phyloP scores from a whole-genome alignment of 2,113 vertebrate species.

The Neogobius melanostomus region DNA sequence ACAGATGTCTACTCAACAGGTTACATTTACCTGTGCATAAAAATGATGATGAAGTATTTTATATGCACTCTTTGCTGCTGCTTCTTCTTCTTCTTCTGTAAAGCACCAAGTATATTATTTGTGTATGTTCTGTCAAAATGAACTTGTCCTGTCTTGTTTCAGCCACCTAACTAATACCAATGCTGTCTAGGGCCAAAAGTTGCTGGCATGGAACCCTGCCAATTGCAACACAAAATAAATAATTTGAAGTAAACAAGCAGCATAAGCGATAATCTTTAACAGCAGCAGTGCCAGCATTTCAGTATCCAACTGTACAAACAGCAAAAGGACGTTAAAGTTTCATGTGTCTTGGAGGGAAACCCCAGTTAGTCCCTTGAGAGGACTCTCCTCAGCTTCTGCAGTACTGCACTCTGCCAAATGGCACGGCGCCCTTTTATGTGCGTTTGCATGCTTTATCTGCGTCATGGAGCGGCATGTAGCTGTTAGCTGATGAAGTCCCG shows the following conservation, averaged over 20 bases:
- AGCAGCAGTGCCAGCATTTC: background rate
- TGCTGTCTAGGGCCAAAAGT: too few species aligned
- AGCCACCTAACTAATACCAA: too few species aligned
- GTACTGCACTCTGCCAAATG: conserved; percentile 58
- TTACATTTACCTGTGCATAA: too few species aligned
- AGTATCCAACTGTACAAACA: background rate
- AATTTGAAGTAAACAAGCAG: background rate
- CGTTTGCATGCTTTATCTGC: conserved; percentile 43
- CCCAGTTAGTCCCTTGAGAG: conserved; percentile 34
- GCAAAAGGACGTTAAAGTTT: conserved; percentile 5
- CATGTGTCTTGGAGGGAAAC: conserved; percentile 34
- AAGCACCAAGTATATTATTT: too few species aligned
- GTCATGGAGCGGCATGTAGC: conserved; percentile 14
- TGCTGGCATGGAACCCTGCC: too few species aligned
- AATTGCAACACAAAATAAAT: background rate
- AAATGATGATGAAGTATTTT: too few species aligned
- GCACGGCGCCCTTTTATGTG: conserved; percentile 55
- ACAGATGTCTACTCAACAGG: too few species aligned
- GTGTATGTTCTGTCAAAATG: too few species aligned
- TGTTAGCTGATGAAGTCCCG: conserved; percentile 53
- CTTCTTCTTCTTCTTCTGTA: too few species aligned
- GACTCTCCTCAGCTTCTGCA: conserved; percentile 36
- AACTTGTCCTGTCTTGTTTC: too few species aligned
- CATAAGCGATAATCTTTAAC: background rate
- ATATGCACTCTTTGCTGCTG: too few species aligned